Base-by-base conservation (phyloP, 2,797 vertebrate genomes). In the Merluccius polli region DNA sequence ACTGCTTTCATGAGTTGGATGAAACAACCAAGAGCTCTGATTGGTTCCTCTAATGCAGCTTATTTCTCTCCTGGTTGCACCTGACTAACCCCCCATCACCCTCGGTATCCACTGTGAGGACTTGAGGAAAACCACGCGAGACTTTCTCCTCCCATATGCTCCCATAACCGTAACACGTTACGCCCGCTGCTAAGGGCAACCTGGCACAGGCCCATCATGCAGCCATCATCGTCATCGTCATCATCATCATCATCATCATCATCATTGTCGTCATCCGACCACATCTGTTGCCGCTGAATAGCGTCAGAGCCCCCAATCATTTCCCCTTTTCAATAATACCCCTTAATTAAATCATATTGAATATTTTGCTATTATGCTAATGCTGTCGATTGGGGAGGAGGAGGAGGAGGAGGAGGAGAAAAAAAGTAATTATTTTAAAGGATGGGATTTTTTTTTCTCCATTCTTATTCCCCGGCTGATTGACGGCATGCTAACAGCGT, bases 281-380 rank as follows among this genome's bases (percentile, higher is more conserved):
- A 88, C 86, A 87, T 88, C 83, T 90, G 81, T 81, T 82, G 83
- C 75, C 68, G 36, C 65, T 89, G 80, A 86, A 88, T 84, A 78
- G 77, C 79, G 75, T 81, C 79, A 13, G 85, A 78, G 79, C 77
- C 78, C 85, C 80, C 80, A 84, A 82, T 87, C 75, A 84, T 83
- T 85, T 85, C 83, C 78, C 72, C 75, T 83, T 33, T 82, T 82
- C 78, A 86, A 85, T 89, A 83, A 90, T 86, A 85, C 73, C 83
- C 73, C 82, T 87, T 87, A 85, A 89, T 89, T 86, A 86, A 85
- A 88, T 89, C 81, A 73, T 79, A 88, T 86, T 85, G 79, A 88
- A 82, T 85, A 84, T 83, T 78, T 87, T 75, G 82, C 75, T 84
- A 83, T 87, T 84, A 87, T 87, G 86, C 81, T 82, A 87, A 85